Evolutionary conservation across 2,797 vertebrate genomes (phyloP).

Genomic region (Anableps anableps): DNA sequence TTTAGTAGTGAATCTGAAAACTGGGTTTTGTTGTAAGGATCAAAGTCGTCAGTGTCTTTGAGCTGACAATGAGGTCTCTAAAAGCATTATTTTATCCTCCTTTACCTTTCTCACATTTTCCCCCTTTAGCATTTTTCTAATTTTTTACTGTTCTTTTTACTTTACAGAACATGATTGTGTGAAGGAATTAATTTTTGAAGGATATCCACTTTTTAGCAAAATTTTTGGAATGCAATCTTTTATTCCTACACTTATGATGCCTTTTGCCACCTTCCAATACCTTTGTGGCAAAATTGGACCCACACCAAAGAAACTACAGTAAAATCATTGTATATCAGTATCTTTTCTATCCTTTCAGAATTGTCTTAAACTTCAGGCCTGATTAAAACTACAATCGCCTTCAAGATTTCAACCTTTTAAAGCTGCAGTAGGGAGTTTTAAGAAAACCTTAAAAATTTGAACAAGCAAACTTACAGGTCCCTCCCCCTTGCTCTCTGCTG

Average conservation of each 20-base stretch:
- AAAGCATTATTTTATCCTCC: neutral
- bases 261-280: neutral
- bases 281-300: neutral
- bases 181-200: neutral
- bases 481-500: no score
- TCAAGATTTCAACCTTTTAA: neutral
- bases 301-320: neutral
- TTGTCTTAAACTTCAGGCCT: neutral
- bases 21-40: neutral
- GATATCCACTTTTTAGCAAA: neutral
- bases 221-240: neutral
- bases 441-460: no score
- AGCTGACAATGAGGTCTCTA: neutral
- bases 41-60: neutral
- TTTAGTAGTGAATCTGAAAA: neutral
- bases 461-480: no score
- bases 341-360: neutral
- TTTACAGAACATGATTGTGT: neutral
- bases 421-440: no score
- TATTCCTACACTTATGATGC: neutral
- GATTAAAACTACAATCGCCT: neutral
- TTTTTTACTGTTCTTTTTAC: neutral
- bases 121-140: neutral
- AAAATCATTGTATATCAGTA: neutral
- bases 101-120: neutral